Evolutionary conservation across 2,113 vertebrate species (phyloP).

Genomic region (Malurus alboscapulatus): DNA sequence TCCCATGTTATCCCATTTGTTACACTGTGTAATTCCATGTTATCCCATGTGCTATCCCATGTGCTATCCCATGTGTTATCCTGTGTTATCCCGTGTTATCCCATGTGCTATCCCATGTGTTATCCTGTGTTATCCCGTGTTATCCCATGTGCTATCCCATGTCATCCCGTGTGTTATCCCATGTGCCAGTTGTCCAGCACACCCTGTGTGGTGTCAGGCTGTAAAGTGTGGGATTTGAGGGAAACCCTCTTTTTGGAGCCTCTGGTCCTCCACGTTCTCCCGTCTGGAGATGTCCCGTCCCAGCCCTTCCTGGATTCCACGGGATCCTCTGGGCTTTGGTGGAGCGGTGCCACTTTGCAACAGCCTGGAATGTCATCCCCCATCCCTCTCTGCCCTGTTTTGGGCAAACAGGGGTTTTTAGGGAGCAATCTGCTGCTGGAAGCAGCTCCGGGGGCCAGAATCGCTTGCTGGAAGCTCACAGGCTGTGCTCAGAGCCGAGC

Average conservation of each 20-base stretch:
- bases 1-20: background rate
- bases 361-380: too few relatives aligned
- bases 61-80: background rate
- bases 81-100: too few relatives aligned
- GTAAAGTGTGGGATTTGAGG: background rate
- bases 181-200: accelerated
- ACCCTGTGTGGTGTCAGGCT: background rate
- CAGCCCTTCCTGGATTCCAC: background rate
- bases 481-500: background rate
- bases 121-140: too few relatives aligned
- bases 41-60: background rate
- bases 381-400: background rate
- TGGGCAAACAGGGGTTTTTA: background rate
- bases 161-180: background rate
- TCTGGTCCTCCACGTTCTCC: background rate
- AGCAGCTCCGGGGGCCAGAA: background rate
- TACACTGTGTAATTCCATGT: background rate
- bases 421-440: background rate
- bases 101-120: background rate
- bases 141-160: background rate
- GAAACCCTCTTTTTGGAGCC: background rate
- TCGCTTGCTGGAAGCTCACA: background rate
- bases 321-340: accelerated
- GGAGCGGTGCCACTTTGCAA: background rate
- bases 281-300: background rate